These are phyloP conservation scores for Elysia crispata DNA, from an alignment of 2,888 invertebrate genomes.

Conservation along the genomic window DNA sequence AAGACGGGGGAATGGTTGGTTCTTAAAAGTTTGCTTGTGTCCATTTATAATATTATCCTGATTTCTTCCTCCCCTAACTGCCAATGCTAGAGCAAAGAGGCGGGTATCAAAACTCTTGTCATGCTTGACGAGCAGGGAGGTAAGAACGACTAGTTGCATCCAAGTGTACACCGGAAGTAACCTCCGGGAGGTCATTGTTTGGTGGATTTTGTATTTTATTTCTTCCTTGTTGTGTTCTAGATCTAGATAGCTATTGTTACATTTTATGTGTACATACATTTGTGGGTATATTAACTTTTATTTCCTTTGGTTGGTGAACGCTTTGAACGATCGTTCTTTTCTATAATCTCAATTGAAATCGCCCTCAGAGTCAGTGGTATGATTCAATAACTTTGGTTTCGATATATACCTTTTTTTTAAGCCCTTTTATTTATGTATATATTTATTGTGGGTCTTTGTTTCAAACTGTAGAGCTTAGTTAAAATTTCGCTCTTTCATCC, in stretches of 20 bases:
- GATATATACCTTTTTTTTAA: too few species aligned
- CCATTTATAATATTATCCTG: not conserved
- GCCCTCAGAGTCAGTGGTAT: too few species aligned
- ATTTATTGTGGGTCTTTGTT: too few species aligned
- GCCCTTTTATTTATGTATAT: too few species aligned
- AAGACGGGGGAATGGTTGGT: too few species aligned
- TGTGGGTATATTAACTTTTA: too few species aligned
- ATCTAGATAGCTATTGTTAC: not conserved
- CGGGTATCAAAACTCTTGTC: constrained; percentile 99
- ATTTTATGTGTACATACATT: too few species aligned
- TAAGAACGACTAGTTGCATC: constrained; percentile 81
- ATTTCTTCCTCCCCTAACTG: not conserved
- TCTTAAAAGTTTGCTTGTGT: not conserved
- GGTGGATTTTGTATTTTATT: not conserved
- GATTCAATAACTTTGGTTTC: too few species aligned
- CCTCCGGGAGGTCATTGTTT: constrained; percentile 1
- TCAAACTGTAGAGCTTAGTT: not conserved
- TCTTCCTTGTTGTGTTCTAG: constrained; percentile 2
- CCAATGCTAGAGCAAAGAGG: constrained; percentile 94
- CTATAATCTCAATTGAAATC: too few species aligned
- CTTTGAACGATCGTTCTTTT: too few species aligned
- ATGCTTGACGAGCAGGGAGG: constrained; percentile 99
- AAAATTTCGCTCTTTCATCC: too few species aligned
- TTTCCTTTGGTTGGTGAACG: too few species aligned
- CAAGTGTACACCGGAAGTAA: not conserved